Conservation (phyloP, 1,140 invertebrate genomes). For the Cataglyphis hispanica region DNA sequence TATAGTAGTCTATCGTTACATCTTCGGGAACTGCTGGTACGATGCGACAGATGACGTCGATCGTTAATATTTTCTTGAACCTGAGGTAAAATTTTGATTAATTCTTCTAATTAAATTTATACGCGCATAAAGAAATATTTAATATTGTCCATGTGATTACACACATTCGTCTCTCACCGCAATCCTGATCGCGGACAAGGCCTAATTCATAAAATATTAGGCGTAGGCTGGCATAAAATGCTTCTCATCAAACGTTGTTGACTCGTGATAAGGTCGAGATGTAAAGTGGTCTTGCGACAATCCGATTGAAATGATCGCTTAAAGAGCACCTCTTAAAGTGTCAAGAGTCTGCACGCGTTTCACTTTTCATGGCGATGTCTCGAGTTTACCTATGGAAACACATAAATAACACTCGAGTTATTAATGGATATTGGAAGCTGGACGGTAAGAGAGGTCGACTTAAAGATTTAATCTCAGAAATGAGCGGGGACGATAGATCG, state of each 20-base stretch:
- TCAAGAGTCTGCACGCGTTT: not conserved
- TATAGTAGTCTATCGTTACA: constrained; percentile 61
- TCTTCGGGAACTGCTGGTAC: constrained; percentile 60
- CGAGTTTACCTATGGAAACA: constrained; percentile 31
- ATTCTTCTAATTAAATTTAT: not conserved
- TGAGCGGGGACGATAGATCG: not conserved
- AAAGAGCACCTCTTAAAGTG: not conserved
- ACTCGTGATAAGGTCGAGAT: not conserved
- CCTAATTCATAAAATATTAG: not conserved
- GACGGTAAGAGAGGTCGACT: not conserved
- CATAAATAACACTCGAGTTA: constrained; percentile 49
- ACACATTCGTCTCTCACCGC: constrained; percentile 24
- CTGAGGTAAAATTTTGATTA: constrained; percentile 41
- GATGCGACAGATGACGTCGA: constrained; percentile 64
- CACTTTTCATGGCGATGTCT: not conserved
- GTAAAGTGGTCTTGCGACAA: not conserved
- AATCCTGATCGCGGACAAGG: not conserved
- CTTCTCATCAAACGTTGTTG: not conserved
- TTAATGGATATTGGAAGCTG: constrained; percentile 18
- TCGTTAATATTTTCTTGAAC: constrained; percentile 6
- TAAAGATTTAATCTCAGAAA: not conserved
- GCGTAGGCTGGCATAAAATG: not conserved
- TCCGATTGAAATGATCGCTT: constrained; percentile 22
- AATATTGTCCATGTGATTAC: not conserved
- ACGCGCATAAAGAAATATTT: not conserved